Evolutionary conservation across 2,888 invertebrate species (phyloP), one percentile per base, ranked within the genome.

Genomic region (Drosophila neutralis): DNA sequence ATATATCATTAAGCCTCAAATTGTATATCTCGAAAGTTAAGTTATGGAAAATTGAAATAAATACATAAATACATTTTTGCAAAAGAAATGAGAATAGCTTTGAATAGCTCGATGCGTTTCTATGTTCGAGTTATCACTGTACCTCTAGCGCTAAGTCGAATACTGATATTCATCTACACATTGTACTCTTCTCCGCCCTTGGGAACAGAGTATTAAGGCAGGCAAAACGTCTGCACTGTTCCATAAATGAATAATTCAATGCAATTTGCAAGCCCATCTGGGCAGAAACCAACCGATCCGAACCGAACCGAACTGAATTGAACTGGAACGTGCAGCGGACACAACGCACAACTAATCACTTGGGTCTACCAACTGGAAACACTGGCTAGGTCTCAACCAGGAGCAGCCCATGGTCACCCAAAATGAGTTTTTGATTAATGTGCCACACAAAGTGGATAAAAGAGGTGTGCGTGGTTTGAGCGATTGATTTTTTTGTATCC

Each of bases 401-500:
- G 53, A 40, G 18, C 56, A 48, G 38, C 29, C 51, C 56, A 29
- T 48, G 36, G 54, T 57, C 69, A 74, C 29, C 57, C 69, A 58
- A 89, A 89, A 89, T 89, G 90, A 75, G 82, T 79, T 89, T 90
- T 89, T 89, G 90, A 89, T 89, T 89, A 89, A 90, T 83, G 88
- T 75, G 73, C 73, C 56, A 58, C 64, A 62, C 18, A 21, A 10
- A 35, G 18, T 56, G 27, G 38, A 21, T 13, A 8, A 56, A 49
- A 18, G n/a, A 31, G 24, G 33, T 21, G 58, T 40, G 33, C 27
- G 38, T 42, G 69, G 61, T 42, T 54, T 52, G 29, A 53, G 36
- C 83, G 70, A 83, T 88, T 83, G 83, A 83, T 83, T 83, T 86
- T 77, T 62, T 21, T 51, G 18, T n/a, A 38, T 13, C 13, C 31